A percentile compares a stretch with the other conserved stretches of the same genome.
phyloP scores from a whole-genome alignment of 1,140 invertebrate species.

The Macrocentrus cingulum region DNA sequence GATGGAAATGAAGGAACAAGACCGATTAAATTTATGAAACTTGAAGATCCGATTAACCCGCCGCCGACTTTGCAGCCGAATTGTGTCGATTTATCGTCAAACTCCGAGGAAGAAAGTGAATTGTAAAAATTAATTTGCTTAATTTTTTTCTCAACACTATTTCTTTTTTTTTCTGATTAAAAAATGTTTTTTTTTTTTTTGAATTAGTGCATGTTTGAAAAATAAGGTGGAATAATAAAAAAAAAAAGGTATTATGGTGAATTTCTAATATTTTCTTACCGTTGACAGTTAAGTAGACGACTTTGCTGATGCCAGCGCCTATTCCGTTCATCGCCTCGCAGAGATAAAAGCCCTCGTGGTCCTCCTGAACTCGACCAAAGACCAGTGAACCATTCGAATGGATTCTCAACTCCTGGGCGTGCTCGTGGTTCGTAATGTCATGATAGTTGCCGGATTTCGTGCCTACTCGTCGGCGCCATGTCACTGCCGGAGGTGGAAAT shows the following conservation, averaged over 20 bases:
- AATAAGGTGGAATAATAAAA: not conserved
- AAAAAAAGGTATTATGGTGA: not conserved
- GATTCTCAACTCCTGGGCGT: conserved; percentile 63
- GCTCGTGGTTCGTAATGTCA: conserved; percentile 65
- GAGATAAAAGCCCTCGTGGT: conserved; percentile 86
- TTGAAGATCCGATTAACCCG: too few relatives aligned
- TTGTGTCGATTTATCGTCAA: too few relatives aligned
- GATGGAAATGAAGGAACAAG: too few relatives aligned
- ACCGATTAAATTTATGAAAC: too few relatives aligned
- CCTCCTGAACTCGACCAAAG: conserved; percentile 78
- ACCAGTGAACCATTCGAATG: conserved; percentile 80
- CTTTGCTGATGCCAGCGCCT: conserved; percentile 83
- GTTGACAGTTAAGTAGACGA: conserved; percentile 85
- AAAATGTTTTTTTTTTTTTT: too few relatives aligned
- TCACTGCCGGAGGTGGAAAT: conserved; percentile 83
- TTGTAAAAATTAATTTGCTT: too few relatives aligned
- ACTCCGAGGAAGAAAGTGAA: too few relatives aligned
- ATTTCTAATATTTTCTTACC: conserved; percentile 63
- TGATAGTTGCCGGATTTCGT: conserved; percentile 82
- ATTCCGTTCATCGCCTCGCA: conserved; percentile 92
- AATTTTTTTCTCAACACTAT: too few relatives aligned
- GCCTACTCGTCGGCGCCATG: conserved; percentile 84
- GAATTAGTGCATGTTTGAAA: too few relatives aligned
- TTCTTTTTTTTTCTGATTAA: too few relatives aligned
- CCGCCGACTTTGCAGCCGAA: too few relatives aligned